A percentile compares a stretch with the other conserved stretches of the same genome.
These are phyloP conservation scores for Scaptomyza tumidula DNA, from an alignment of 2,888 invertebrate genomes.

Conservation along the genomic window DNA sequence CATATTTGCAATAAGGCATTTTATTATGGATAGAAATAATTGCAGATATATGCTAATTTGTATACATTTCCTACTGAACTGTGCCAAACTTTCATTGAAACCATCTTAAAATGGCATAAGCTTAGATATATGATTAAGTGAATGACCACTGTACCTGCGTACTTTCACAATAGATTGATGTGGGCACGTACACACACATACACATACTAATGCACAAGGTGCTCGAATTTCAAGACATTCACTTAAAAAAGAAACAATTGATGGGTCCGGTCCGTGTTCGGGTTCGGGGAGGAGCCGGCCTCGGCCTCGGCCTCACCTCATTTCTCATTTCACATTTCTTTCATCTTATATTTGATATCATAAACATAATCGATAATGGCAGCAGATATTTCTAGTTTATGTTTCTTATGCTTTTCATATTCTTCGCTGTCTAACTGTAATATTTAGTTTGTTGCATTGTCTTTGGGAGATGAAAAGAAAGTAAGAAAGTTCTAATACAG, in stretches of 20 bases:
- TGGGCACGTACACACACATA: conserved; percentile 20
- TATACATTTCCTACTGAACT: neutral
- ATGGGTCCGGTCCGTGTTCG: neutral
- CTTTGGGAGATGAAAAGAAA: conserved; percentile 3
- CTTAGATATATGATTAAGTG: neutral
- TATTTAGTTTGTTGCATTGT: conserved; percentile 14
- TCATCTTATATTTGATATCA: conserved; percentile 32
- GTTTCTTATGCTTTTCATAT: conserved; percentile 2
- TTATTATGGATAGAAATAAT: too few species aligned
- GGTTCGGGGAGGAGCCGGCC: neutral
- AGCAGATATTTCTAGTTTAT: conserved; percentile 23
- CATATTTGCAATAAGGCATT: neutral
- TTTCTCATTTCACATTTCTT: conserved; percentile 10
- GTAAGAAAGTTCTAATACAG: conserved; percentile 53
- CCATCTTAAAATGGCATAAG: too few species aligned
- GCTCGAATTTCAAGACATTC: conserved; percentile 64
- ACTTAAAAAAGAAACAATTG: conserved; percentile 51
- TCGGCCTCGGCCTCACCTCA: conserved; percentile 22
- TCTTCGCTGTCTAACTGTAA: conserved; percentile 26
- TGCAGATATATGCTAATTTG: too few species aligned
- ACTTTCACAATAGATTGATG: conserved; percentile 33
- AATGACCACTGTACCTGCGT: conserved; percentile 5
- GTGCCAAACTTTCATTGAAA: neutral
- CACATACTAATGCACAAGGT: conserved; percentile 23
- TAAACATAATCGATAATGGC: conserved; percentile 53